Evolutionary conservation across 2,888 invertebrate genomes (phyloP), one percentile per base, ranked within the genome.

Genomic region (Onchidella celtica): DNA sequence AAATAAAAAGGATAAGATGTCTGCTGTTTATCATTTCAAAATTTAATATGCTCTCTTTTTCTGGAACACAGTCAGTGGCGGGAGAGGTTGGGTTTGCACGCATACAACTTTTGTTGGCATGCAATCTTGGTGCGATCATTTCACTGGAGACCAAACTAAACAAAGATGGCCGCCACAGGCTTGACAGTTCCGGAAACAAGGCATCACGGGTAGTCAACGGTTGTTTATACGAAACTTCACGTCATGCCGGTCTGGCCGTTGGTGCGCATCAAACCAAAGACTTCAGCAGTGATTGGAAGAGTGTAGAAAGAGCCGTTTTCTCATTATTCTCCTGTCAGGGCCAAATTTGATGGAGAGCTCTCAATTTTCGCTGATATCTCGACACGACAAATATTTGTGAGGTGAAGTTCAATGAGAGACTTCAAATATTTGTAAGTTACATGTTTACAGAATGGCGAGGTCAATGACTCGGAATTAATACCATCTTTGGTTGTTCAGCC

Each of bases 251-350:
- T 9, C 36, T n/a, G 55, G 14, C 21, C 68, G 68, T n/a, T 36
- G 68, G 36, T 55, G 55, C 77, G 68, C 66, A 77, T 77, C 68
- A 66, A 65, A 68, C 77, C 68, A 27, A 66, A 36, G 77, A 77
- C 36, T 38, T 57, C 55, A 57, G 24, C 27, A 68, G 77, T 34
- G 77, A 61, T 57, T 1, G 36, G 34, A 59, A 24, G 59, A 77
- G 77, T 65, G 75, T 75, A 75, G 65, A 75, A 75, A 75, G 40
- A 75, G 55, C 40, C 55, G 14, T 69, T 78, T 70, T 78, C 70
- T 78, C 78, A 78, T 78, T 78, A 78, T 78, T 61, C 70, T 69
- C 61, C 78, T 78, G 78, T 78, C 78, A 78, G 40, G 24, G 38
- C 69, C 21, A 29, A 78, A 63, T 69, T 78, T 78, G 78, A 78